phyloP scores from a whole-genome alignment of 2,888 invertebrate species.

The Gymnosoma rotundatum region DNA sequence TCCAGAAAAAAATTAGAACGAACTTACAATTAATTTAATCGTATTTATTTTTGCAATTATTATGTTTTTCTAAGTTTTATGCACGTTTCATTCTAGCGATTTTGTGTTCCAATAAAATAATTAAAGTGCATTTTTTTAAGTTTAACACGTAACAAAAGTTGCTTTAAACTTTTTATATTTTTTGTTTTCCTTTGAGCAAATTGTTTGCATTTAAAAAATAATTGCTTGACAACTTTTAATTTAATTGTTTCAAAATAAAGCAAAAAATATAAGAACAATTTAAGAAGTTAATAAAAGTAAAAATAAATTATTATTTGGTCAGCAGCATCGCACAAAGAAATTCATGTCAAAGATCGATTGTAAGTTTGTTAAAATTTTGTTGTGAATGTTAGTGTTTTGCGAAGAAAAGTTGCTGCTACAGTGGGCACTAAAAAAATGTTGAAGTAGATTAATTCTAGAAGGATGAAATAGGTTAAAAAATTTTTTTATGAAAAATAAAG shows the following conservation, averaged over 20 bases:
- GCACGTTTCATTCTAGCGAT: neutral
- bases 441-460: no score
- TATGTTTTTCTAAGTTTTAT: slow-evolving; percentile 6
- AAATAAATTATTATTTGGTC: no score
- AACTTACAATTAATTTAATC: neutral
- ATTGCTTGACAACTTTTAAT: neutral
- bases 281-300: no score
- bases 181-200: neutral
- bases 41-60: neutral
- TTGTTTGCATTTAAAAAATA: neutral
- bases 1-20: no score
- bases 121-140: slow-evolving; percentile 1
- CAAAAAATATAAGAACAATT: neutral
- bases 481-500: no score
- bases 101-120: slow-evolving; percentile 1
- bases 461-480: no score
- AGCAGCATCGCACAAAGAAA: no score
- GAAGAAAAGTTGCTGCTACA: neutral
- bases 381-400: neutral
- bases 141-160: slow-evolving; percentile 29
- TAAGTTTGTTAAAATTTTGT: neutral
- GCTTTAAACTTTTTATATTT: slow-evolving; percentile 4
- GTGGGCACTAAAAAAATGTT: neutral
- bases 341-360: no score
- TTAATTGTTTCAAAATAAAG: no score